These are phyloP conservation scores for Hiodon alosoides DNA, from an alignment of 2,113 vertebrate species.

Conservation along the genomic window DNA sequence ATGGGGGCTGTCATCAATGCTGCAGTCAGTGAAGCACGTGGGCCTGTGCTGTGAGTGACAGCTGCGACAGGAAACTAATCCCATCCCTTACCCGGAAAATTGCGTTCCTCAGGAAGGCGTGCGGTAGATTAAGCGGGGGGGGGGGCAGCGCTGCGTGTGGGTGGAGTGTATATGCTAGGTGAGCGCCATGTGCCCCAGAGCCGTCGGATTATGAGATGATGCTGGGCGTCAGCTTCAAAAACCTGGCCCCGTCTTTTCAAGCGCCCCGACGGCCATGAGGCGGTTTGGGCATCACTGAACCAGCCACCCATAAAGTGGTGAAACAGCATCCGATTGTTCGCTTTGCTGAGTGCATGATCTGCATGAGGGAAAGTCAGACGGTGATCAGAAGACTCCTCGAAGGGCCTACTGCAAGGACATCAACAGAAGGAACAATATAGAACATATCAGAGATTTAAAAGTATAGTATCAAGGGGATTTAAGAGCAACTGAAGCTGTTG, in stretches of 20 bases:
- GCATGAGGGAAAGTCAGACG: too few relatives aligned
- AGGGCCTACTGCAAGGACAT: too few relatives aligned
- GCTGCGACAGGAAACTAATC: constrained; percentile 54
- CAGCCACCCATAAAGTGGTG: not conserved
- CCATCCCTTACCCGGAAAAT: constrained; percentile 32
- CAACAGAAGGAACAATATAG: too few relatives aligned
- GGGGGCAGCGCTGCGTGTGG: constrained; percentile 9
- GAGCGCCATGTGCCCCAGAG: not conserved
- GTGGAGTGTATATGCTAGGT: not conserved
- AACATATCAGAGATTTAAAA: too few relatives aligned
- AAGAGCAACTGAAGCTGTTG: too few relatives aligned
- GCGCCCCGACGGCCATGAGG: not conserved
- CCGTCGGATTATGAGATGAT: not conserved
- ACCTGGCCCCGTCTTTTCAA: not conserved
- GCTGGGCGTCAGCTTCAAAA: not conserved
- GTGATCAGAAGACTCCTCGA: too few relatives aligned
- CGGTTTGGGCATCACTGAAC: not conserved
- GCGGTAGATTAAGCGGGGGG: constrained; percentile 5
- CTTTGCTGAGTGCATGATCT: too few relatives aligned
- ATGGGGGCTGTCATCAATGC: constrained; percentile 55
- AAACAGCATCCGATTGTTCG: too few relatives aligned
- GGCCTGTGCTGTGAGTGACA: constrained; percentile 47
- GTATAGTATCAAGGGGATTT: too few relatives aligned
- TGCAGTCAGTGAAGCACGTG: constrained; percentile 44
- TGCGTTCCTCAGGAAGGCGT: constrained; percentile 33